Evolutionary conservation across 2,888 invertebrate genomes (phyloP).

Genomic region (Ochropleura leucogaster): DNA sequence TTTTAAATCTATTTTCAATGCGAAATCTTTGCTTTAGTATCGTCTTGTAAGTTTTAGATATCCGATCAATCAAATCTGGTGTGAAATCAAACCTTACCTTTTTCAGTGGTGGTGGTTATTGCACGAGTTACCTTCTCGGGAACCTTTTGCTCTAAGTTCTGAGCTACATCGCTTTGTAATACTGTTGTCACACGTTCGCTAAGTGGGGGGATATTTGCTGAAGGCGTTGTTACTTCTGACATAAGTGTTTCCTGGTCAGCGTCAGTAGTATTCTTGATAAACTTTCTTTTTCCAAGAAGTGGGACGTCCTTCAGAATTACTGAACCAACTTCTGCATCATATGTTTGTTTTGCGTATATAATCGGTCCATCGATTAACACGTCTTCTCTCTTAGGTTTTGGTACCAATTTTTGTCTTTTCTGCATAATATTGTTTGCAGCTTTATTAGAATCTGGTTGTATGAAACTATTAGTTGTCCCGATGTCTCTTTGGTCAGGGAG

Average conservation of each 20-base stretch:
- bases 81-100: conserved; percentile 15
- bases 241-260: neutral
- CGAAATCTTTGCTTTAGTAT: neutral
- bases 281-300: neutral
- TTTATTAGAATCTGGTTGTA: neutral
- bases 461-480: neutral
- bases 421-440: neutral
- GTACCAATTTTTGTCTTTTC: neutral
- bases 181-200: conserved; percentile 1
- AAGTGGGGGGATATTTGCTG: no score
- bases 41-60: neutral
- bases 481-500: neutral
- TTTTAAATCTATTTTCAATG: neutral
- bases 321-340: neutral
- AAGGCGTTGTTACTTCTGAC: neutral
- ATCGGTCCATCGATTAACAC: neutral
- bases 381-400: conserved; percentile 20
- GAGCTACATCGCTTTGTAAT: neutral
- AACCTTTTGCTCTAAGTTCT: neutral
- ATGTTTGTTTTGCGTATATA: neutral
- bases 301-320: conserved; percentile 1
- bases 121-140: neutral
- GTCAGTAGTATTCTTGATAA: neutral
- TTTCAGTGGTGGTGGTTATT: neutral
- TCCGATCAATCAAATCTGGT: neutral